Conservation (phyloP, 2,113 vertebrate species). For the Cyphomyrus discorhynchus region DNA sequence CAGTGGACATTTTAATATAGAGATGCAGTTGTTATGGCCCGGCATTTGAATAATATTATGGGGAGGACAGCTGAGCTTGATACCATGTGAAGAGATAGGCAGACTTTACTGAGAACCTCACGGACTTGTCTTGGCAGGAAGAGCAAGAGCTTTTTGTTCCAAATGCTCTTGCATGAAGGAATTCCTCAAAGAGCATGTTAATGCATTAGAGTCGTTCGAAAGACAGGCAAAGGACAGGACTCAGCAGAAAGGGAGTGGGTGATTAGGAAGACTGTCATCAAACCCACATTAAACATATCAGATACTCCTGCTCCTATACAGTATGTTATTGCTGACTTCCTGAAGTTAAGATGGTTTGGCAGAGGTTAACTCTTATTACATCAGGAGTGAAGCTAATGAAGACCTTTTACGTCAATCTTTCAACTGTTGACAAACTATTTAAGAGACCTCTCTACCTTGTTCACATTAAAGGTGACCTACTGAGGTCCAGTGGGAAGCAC, state of each 20-base stretch:
- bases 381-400: neutral
- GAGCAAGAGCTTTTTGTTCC: neutral
- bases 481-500: neutral
- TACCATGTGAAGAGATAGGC: neutral
- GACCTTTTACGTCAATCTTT: neutral
- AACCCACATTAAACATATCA: neutral
- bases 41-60: neutral
- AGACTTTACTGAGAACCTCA: neutral
- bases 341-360: neutral
- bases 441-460: neutral
- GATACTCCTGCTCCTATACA: neutral
- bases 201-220: neutral
- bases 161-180: neutral
- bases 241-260: neutral
- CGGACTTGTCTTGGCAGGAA: neutral
- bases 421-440: neutral
- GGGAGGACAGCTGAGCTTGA: neutral
- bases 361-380: neutral
- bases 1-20: neutral
- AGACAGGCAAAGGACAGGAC: neutral
- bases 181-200: neutral
- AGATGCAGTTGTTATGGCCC: neutral
- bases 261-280: neutral
- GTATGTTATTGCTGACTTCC: neutral
- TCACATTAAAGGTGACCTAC: neutral